These are phyloP conservation scores for Sylvia atricapilla DNA, from an alignment of 2,113 vertebrate species.

Conservation along the genomic window DNA sequence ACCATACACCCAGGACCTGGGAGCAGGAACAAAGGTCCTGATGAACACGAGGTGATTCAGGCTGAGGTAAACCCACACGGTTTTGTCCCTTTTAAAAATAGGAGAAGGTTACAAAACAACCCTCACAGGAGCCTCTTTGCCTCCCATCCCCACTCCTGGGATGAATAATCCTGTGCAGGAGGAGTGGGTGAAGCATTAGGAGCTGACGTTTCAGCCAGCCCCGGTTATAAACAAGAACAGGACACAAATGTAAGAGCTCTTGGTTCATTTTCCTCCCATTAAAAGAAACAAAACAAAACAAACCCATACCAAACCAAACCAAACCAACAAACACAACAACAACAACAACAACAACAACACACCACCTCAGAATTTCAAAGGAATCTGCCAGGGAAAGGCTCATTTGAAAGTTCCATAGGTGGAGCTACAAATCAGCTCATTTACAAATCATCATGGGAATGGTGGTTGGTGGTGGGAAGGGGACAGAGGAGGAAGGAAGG, in stretches of 20 bases:
- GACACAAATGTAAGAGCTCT: conserved; percentile 6
- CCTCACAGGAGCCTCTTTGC: neutral
- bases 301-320: too few species aligned
- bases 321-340: neutral
- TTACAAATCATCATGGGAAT: neutral
- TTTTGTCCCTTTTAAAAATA: neutral
- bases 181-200: conserved; percentile 34
- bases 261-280: conserved; percentile 40
- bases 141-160: neutral
- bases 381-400: neutral
- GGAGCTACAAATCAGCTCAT: neutral
- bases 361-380: neutral
- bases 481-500: neutral
- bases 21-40: neutral
- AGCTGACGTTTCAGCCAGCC: conserved; percentile 20
- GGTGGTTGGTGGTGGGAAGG: neutral
- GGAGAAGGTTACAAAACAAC: conserved; percentile 12
- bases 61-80: neutral
- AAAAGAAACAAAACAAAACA: neutral
- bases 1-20: rapidly evolving
- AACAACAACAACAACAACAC: too few species aligned
- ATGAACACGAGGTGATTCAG: neutral
- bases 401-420: neutral
- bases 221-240: conserved; percentile 48
- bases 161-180: conserved; percentile 37